Base-by-base conservation (phyloP, 2,888 invertebrate species). In the Trichacis sp. region DNA sequence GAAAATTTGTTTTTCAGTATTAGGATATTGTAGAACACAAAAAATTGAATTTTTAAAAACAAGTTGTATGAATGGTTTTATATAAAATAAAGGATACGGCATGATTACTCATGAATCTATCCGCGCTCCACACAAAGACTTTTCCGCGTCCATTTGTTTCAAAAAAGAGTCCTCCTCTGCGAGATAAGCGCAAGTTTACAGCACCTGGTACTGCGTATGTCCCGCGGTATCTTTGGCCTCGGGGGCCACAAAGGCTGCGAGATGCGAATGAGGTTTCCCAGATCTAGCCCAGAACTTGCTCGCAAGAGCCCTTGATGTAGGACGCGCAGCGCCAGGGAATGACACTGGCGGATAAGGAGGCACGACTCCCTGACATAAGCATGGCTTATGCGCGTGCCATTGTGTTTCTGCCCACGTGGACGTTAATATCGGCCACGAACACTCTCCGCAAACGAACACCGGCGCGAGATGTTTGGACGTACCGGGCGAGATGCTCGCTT, bases 341-440 rank as follows among this genome's bases (percentile, higher is more conserved):
- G 70, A 73, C 69, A 73, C 53, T 56, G 53, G 49, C 54, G 73
- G 74, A 72, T 72, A 74, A 73, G 72, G 64, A 59, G 52, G 66
- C 63, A 68, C 61, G 68, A 70, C 50, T 58, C 56, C 43, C 56
- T 52, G 58, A 63, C 57, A 63, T 57, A 53, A 63, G 50, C 57
- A 42, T 19, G 50, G 50, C 50, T 50, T 50, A 38, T 50, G 30
- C 19, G 20, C 20, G 19, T 14, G 57, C 77, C 69, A 78, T 79
- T 79, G 78, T 78, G 74, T 77, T 73, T 73, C 75, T 73, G 71
- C 79, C 78, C 77, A 79, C 79, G 77, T 77, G 70, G 73, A 76
- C 73, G 73, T 73, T 77, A 77, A 77, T 78, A 76, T 78, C 73
- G 70, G 73, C 72, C 73, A 72, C 73, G 73, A 74, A 74, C 77